Conservation (phyloP, 2,888 invertebrate genomes). For the Himalopsyche japonica region DNA sequence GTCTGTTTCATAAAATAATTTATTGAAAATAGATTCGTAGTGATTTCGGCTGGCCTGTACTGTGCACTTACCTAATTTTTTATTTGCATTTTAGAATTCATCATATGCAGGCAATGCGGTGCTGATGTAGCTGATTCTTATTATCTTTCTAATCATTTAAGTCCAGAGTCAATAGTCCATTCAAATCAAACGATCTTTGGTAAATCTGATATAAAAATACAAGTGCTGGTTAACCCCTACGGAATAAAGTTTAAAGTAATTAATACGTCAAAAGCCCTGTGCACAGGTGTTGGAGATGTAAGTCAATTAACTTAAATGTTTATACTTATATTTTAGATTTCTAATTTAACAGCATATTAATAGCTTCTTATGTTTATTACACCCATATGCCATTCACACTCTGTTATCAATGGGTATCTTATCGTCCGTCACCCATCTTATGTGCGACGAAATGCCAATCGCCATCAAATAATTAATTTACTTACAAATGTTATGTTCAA, state of each 20-base stretch:
- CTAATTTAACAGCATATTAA: neutral
- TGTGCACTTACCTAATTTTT: neutral
- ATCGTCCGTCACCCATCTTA: neutral
- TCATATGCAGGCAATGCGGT: slow-evolving; percentile 64
- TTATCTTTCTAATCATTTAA: slow-evolving; percentile 57
- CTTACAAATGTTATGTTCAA: no score
- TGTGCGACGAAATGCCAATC: neutral
- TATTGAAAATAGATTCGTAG: neutral
- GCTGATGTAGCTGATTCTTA: slow-evolving; percentile 61
- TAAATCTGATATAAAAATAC: slow-evolving; percentile 58
- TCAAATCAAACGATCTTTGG: slow-evolving; percentile 61
- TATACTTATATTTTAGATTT: no score
- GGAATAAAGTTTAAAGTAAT: slow-evolving; percentile 60
- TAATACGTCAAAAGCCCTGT: slow-evolving; percentile 58
- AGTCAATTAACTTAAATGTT: slow-evolving; percentile 42
- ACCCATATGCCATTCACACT: neutral
- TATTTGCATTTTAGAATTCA: slow-evolving; percentile 53
- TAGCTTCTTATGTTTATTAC: neutral
- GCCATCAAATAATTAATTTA: neutral
- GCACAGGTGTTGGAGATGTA: slow-evolving; percentile 59
- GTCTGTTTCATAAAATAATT: neutral
- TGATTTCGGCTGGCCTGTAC: neutral
- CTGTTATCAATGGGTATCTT: neutral
- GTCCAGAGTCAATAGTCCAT: slow-evolving; percentile 55
- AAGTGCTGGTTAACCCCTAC: slow-evolving; percentile 61